Conservation (phyloP, 2,797 vertebrate species). For the Gouania willdenowi region DNA sequence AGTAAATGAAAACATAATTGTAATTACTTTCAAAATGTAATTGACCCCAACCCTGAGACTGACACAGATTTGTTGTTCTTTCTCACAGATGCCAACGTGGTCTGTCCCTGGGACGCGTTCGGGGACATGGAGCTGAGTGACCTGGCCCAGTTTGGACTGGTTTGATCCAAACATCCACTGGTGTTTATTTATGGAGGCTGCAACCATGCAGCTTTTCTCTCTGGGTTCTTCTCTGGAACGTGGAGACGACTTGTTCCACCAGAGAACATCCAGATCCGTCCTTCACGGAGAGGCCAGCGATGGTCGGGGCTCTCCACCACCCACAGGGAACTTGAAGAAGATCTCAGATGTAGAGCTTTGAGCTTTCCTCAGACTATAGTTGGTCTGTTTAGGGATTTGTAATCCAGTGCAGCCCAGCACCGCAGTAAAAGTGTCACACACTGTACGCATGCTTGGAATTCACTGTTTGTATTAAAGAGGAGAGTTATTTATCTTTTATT, state of each 20-base stretch:
- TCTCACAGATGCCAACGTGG: conserved; percentile 26
- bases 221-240: not conserved
- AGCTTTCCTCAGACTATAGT: not conserved
- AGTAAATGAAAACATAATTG: too few relatives aligned
- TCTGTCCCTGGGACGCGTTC: conserved; percentile 64
- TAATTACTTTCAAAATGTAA: too few relatives aligned
- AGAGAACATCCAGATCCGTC: too few relatives aligned
- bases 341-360: conserved; percentile 19
- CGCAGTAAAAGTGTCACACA: conserved; percentile 33
- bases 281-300: too few relatives aligned
- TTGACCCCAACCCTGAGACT: too few relatives aligned
- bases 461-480: not conserved
- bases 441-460: conserved; percentile 26
- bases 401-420: conserved; percentile 1
- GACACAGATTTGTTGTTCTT: too few relatives aligned
- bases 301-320: too few relatives aligned
- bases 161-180: conserved; percentile 18
- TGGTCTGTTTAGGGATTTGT: not conserved
- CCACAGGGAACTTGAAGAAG: conserved; percentile 23
- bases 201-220: conserved; percentile 14
- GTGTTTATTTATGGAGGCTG: conserved; percentile 30
- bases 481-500: too few relatives aligned
- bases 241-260: too few relatives aligned
- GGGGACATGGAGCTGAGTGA: conserved; percentile 60
- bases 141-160: conserved; percentile 56